Conservation (phyloP, 2,888 invertebrate species). For the Cyaniris semiargus region DNA sequence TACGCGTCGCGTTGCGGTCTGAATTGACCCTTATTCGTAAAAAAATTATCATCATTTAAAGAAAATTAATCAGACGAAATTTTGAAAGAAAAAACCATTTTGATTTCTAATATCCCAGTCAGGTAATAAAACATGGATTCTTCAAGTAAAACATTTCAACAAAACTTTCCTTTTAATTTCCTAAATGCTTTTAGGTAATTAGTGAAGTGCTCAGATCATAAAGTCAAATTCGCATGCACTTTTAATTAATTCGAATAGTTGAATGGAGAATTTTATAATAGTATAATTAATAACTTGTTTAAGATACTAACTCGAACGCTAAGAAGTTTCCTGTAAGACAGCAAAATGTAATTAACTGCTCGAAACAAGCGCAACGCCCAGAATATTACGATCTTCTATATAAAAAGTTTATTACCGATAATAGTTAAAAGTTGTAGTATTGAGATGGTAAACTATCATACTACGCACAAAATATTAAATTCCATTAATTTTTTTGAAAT, state of each 20-base stretch:
- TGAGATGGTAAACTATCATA: neutral
- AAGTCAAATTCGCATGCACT: constrained; percentile 4
- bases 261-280: neutral
- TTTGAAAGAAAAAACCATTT: too few relatives aligned
- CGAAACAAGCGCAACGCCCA: neutral
- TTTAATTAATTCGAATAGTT: constrained; percentile 4
- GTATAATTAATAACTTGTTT: constrained; percentile 25
- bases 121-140: too few relatives aligned
- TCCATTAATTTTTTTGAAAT: too few relatives aligned
- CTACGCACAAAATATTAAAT: too few relatives aligned
- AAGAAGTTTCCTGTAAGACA: constrained; percentile 22
- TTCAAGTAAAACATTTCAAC: too few relatives aligned
- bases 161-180: too few relatives aligned
- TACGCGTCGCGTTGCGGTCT: too few relatives aligned
- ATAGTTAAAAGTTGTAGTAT: neutral
- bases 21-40: too few relatives aligned
- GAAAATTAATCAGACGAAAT: too few relatives aligned
- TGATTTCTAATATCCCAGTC: too few relatives aligned
- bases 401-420: neutral
- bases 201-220: neutral
- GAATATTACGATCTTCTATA: neutral
- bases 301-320: constrained; percentile 9
- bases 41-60: too few relatives aligned
- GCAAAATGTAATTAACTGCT: constrained; percentile 26
- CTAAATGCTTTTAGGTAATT: neutral